These are phyloP conservation scores for Montifringilla adamsi DNA, from an alignment of 2,113 vertebrate genomes.

Conservation along the genomic window DNA sequence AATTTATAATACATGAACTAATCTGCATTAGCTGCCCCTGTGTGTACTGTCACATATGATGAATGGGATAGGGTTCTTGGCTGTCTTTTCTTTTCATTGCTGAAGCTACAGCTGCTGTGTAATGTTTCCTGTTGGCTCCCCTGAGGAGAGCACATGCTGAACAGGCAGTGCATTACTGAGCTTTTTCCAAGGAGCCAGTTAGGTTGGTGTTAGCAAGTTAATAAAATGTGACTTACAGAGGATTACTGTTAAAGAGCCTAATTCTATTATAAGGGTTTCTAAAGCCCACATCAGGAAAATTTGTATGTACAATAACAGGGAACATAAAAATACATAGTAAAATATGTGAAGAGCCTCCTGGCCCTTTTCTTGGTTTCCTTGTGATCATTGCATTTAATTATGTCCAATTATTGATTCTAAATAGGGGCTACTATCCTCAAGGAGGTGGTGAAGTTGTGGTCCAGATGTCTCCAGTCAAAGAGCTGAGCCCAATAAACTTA, in stretches of 20 bases:
- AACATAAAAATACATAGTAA: neutral
- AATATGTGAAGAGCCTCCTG: neutral
- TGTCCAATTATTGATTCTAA: neutral
- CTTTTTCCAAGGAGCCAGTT: neutral
- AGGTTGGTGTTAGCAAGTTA: neutral
- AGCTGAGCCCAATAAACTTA: constrained; percentile 85
- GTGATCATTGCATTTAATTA: neutral
- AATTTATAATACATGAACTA: neutral
- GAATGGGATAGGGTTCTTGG: neutral
- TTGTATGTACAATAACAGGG: neutral
- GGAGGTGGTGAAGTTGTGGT: constrained; percentile 90
- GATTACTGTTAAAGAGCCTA: neutral
- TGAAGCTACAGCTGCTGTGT: neutral
- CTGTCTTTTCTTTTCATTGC: neutral
- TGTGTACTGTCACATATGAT: neutral
- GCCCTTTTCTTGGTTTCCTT: neutral
- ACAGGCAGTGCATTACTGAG: neutral
- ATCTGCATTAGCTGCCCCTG: neutral
- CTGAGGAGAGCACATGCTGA: neutral
- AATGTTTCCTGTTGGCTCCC: neutral
- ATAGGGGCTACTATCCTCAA: constrained; percentile 93
- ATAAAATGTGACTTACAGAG: neutral
- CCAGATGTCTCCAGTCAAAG: constrained; percentile 85
- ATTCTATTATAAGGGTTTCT: neutral
- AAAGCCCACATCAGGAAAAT: neutral